Percentiles rank a stretch among this genome's conserved stretches.
Evolutionary conservation across 2,797 vertebrate genomes (phyloP).

Genomic region (Gastrophryne carolinensis): DNA sequence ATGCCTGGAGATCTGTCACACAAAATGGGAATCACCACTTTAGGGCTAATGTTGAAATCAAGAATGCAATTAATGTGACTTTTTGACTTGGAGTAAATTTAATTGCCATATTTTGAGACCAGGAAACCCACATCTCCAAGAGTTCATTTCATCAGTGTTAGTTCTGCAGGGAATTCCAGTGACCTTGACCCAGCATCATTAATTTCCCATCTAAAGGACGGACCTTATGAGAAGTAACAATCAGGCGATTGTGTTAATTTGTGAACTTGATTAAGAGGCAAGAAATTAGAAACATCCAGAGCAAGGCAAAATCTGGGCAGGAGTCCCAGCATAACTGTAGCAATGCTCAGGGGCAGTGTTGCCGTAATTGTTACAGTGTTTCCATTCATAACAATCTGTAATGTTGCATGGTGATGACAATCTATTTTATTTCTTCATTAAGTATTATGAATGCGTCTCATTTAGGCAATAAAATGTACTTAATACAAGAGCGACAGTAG

Average conservation of each 20-base stretch:
- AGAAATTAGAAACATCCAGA: slow-evolving; percentile 47
- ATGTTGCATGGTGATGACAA: slow-evolving; percentile 33
- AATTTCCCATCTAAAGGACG: slow-evolving; percentile 15
- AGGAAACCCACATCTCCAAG: slow-evolving; percentile 15
- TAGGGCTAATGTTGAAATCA: slow-evolving; percentile 18
- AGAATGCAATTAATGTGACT: slow-evolving; percentile 1
- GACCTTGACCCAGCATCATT: slow-evolving; percentile 15
- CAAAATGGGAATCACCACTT: neutral
- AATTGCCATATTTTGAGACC: neutral
- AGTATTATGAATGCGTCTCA: slow-evolving; percentile 40
- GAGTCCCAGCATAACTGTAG: slow-evolving; percentile 35
- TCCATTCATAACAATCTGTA: slow-evolving; percentile 48
- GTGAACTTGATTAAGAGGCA: slow-evolving; percentile 43
- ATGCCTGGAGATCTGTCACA: neutral
- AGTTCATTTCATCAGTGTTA: slow-evolving; percentile 25
- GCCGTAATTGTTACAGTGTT: slow-evolving; percentile 38
- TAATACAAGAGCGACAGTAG: slow-evolving; percentile 24
- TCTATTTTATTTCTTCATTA: slow-evolving; percentile 32
- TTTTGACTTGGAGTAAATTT: slow-evolving; percentile 3
- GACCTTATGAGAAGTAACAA: slow-evolving; percentile 34
- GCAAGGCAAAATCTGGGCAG: slow-evolving; percentile 40
- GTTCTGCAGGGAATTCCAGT: neutral
- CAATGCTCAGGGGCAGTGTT: slow-evolving; percentile 38
- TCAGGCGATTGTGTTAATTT: slow-evolving; percentile 49
- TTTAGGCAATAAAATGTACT: slow-evolving; percentile 20